A percentile compares a stretch with the other conserved stretches of the same genome.
These are phyloP conservation scores for Drosophila atripex DNA, from an alignment of 2,888 invertebrate species.

Conservation along the genomic window DNA sequence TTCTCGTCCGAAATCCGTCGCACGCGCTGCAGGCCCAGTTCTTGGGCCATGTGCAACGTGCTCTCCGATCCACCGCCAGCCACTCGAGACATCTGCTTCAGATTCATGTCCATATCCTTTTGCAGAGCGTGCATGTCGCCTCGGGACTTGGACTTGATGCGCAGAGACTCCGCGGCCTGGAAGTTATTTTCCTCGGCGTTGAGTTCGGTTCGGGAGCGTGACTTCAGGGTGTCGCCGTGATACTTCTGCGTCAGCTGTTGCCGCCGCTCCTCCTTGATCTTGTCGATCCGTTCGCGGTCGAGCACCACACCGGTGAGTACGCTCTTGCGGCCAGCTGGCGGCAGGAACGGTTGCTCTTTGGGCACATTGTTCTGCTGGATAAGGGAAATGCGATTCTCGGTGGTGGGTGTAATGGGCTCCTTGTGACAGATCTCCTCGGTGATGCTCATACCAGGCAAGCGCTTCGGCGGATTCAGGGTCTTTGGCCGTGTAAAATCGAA, in stretches of 20 bases:
- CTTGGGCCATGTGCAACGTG: slow-evolving; percentile 60
- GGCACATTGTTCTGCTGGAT: slow-evolving; percentile 85
- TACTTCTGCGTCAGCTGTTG: slow-evolving; percentile 93
- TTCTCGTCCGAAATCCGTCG: slow-evolving; percentile 84
- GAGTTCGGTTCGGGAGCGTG: slow-evolving; percentile 84
- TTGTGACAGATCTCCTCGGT: slow-evolving; percentile 80
- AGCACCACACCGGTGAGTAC: slow-evolving; percentile 86
- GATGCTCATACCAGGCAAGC: slow-evolving; percentile 82
- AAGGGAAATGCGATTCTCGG: slow-evolving; percentile 87
- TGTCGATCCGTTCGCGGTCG: slow-evolving; percentile 93
- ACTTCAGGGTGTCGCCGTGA: slow-evolving; percentile 90
- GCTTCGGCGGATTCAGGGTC: slow-evolving; percentile 86
- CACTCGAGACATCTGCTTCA: slow-evolving; percentile 74
- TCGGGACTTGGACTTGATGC: slow-evolving; percentile 83
- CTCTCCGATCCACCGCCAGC: slow-evolving; percentile 75
- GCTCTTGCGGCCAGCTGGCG: slow-evolving; percentile 59
- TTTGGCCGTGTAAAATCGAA: slow-evolving; percentile 87
- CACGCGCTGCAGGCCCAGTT: slow-evolving; percentile 68
- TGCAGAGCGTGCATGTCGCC: slow-evolving; percentile 81
- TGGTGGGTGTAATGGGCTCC: slow-evolving; percentile 85
- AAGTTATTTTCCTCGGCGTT: slow-evolving; percentile 81
- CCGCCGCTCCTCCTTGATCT: slow-evolving; percentile 95
- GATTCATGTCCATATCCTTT: slow-evolving; percentile 82
- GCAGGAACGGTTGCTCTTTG: slow-evolving; percentile 74
- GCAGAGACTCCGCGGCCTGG: slow-evolving; percentile 77